Base-by-base conservation (phyloP, 1,140 invertebrate species). In the Zophobas atratus region DNA sequence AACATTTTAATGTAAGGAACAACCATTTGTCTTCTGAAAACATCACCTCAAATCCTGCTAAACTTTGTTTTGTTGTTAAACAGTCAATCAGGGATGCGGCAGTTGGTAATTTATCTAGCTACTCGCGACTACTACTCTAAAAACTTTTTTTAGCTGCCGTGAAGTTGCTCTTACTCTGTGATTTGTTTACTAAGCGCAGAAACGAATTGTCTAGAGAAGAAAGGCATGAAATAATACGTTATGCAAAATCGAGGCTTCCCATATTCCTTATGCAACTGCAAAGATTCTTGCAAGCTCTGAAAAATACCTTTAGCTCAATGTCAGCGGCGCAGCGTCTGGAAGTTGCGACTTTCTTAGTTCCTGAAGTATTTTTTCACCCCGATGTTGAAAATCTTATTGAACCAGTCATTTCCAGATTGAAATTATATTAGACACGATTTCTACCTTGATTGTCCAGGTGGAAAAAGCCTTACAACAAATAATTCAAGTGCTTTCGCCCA, bases 181-280 rank as follows among this genome's bases (percentile, higher is more conserved):
- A 92, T 82, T 85, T 92, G 49, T 92, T 91, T 82, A 88, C 89
- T 20, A 90, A 88, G 79, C 87, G 89, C 72, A 91, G 90, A 84
- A 84, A 83, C 0, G 87, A 89, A 76, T 84, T 92, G 67, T 87
- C 89, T 1, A 85, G 88, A 53, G 88, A 89, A 74, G 91, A 92
- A 83, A 87, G 90, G 77, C 89, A 92, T 82, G 91, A 92, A 83
- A 92, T 92, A 32, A 91, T 92, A 72, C 89, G 90, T 79, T 92
- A 92, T 85, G 89, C 91, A 1, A 91, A 91, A 79, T 90, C 91
- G 39, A 87, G 91, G 67, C 85, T 92, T 38, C 91, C 91, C 1
- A 87, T 92, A n/a, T 91, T 92, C 77, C 87, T 92, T 81, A 89
- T 88, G 43, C 91, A 92, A 81, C 83, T 91, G 33, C 87, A 89